A percentile compares a stretch with the other conserved stretches of the same genome.
Evolutionary conservation across 2,888 invertebrate species (phyloP).

Genomic region (Strigamia crassipes): DNA sequence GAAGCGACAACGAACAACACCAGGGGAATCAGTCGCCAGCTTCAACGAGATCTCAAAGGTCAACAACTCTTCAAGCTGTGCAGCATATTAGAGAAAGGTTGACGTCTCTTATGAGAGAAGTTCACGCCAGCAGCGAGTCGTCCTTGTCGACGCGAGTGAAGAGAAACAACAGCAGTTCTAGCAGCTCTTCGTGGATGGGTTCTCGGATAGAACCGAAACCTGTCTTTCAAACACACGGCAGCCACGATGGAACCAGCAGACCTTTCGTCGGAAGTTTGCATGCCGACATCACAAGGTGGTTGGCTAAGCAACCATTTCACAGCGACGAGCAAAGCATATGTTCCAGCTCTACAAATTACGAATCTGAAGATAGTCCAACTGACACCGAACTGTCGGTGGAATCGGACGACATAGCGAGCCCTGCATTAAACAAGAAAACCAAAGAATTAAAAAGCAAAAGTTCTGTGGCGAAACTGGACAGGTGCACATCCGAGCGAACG

Average conservation of each 20-base stretch:
- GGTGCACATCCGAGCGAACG: slow-evolving; percentile 48
- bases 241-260: not conserved
- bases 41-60: slow-evolving; percentile 69
- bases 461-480: slow-evolving; percentile 43
- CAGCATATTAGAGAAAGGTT: slow-evolving; percentile 85
- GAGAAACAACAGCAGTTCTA: slow-evolving; percentile 45
- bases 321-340: slow-evolving; percentile 48
- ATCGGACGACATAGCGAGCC: slow-evolving; percentile 49
- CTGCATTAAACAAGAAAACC: slow-evolving; percentile 20
- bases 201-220: not conserved
- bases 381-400: slow-evolving; percentile 61
- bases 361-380: slow-evolving; percentile 71
- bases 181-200: slow-evolving; percentile 44
- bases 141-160: not conserved
- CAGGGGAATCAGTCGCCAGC: slow-evolving; percentile 5
- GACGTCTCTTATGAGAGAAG: slow-evolving; percentile 89
- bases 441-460: slow-evolving; percentile 12
- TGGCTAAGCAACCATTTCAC: slow-evolving; percentile 41
- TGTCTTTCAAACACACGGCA: not conserved
- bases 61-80: slow-evolving; percentile 84
- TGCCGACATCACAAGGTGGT: slow-evolving; percentile 44
- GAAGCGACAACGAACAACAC: not conserved
- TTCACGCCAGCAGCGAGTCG: slow-evolving; percentile 69
- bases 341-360: slow-evolving; percentile 57
- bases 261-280: slow-evolving; percentile 18